Base-by-base conservation (phyloP, 2,113 vertebrate species). In the Neogale vison region DNA sequence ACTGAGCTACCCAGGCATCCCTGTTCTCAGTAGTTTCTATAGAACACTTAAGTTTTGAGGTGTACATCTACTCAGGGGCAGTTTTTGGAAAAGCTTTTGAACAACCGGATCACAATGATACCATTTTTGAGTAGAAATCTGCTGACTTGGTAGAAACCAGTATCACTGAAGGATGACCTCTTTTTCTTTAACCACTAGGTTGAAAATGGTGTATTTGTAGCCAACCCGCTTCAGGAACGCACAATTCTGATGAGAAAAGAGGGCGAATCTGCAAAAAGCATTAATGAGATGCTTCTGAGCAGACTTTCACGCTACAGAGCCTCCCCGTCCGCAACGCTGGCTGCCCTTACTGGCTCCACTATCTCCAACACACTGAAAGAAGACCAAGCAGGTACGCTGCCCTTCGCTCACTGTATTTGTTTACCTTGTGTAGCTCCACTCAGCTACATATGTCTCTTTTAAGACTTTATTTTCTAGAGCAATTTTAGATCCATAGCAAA, bases 301-400 rank as follows among this genome's bases (percentile, higher is more conserved):
- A 99, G 99, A 97, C 99, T 99, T 94, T 99, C 99, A 3, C 99
- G 99, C 95, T 99, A 99, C 93, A 98, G 99, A 91, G 99, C 99
- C 31, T 99, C 99, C 59, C 99, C 99, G 0, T 99, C 99, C 0
- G 99, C 99, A 57, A 99, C 99, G 0, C 97, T 99, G 96, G 99
- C 99, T 71, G 99, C 99, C 39, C 99, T 99, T 76, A 99, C 99
- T 0, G 99, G 99, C 97, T 99, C 99, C 36, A 99, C 99, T 85
- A 99, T 99, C 98, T 99, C 99, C 97, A 99, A 99, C 98, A 99
- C 99, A 0, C 98, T 99, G 97, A 99, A 99, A 98, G 99, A 99
- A 97, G 99, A 99, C 92, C 99, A 99, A 97, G 99, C 99, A 97
- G 99, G 99, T 99, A 98, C 98, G 99, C 82, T 84, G 45, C 21